Evolutionary conservation across 2,797 vertebrate species (phyloP).

Genomic region (Pangasius mekongensis): DNA sequence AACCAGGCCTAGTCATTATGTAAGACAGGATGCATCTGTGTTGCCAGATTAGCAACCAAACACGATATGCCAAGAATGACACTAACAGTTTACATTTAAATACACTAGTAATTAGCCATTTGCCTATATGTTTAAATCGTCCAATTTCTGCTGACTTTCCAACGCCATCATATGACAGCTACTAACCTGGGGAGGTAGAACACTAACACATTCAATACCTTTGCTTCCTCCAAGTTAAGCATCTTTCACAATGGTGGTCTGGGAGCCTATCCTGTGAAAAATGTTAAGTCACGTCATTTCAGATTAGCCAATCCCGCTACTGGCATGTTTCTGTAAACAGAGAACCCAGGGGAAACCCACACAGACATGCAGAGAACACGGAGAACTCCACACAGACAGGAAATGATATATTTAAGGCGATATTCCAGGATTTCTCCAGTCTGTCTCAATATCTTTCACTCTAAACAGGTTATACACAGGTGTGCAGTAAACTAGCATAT

Average conservation of each 20-base stretch:
- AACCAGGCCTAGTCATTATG: not conserved
- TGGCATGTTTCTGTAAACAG: not conserved
- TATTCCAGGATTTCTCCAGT: not conserved
- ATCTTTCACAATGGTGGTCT: not conserved
- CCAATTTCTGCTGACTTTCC: too few relatives aligned
- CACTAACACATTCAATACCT: too few relatives aligned
- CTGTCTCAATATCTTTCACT: not conserved
- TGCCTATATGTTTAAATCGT: not conserved
- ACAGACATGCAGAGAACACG: not conserved
- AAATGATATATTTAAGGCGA: too few relatives aligned
- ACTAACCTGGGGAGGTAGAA: too few relatives aligned
- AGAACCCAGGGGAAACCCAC: not conserved
- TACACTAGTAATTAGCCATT: not conserved
- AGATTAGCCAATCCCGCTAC: not conserved
- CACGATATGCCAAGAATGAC: not conserved
- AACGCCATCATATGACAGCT: not conserved
- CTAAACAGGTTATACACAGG: not conserved
- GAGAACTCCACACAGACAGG: not conserved
- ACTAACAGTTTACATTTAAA: not conserved
- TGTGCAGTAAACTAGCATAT: not conserved
- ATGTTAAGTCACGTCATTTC: not conserved
- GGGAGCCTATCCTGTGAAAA: not conserved
- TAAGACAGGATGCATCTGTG: slow-evolving; percentile 21
- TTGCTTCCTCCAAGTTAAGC: not conserved
- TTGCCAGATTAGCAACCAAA: not conserved